Conservation (phyloP, 2,797 vertebrate genomes). For the Ataeniobius toweri region DNA sequence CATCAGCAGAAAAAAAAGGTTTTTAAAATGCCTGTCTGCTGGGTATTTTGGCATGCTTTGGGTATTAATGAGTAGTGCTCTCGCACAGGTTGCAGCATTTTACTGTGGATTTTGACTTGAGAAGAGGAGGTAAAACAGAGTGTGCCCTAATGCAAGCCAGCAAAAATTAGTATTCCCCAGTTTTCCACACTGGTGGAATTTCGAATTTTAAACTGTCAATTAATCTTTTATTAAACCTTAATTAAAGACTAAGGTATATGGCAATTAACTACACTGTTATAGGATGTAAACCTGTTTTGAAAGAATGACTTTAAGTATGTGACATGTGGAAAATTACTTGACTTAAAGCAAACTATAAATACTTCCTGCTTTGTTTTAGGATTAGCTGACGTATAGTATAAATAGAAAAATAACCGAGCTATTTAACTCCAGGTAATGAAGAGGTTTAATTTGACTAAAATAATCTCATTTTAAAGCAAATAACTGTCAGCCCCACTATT, state of each 20-base stretch:
- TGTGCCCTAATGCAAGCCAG: not conserved
- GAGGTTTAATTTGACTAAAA: not conserved
- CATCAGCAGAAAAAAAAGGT: not conserved
- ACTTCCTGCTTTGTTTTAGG: not conserved
- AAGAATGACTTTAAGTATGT: not conserved
- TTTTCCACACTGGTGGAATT: not conserved
- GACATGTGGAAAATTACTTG: not conserved
- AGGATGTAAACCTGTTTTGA: not conserved
- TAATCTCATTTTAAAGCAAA: not conserved
- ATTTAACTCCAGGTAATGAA: not conserved
- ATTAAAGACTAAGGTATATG: not conserved
- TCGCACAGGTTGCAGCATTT: not conserved
- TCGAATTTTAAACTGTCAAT: not conserved
- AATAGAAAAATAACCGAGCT: not conserved
- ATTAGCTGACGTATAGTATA: not conserved
- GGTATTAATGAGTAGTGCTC: not conserved
- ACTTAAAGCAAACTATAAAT: not conserved
- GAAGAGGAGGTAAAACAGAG: not conserved
- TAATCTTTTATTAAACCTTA: not conserved
- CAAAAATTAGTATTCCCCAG: not conserved
- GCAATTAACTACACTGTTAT: not conserved
- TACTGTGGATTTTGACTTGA: not conserved
- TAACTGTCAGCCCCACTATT: not conserved
- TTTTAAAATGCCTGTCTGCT: slow-evolving; percentile 1
- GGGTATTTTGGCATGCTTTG: not conserved